Percentiles rank a stretch among this genome's conserved stretches.
phyloP scores from a whole-genome alignment of 2,113 vertebrate genomes.

The Xyrauchen texanus region DNA sequence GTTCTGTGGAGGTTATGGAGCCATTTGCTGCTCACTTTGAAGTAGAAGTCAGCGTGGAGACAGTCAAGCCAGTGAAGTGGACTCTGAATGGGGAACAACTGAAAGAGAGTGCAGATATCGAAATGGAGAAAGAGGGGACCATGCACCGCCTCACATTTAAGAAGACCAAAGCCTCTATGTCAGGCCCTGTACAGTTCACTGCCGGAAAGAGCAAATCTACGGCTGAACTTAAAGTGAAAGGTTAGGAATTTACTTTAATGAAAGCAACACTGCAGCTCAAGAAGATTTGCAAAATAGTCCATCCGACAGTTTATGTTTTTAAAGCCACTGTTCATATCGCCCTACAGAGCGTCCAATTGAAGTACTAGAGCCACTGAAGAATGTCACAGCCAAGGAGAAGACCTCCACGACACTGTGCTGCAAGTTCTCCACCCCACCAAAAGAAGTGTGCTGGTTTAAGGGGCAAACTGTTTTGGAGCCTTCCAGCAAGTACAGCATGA shows the following conservation, averaged over 20 bases:
- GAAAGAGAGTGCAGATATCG: conserved; percentile 75
- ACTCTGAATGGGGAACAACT: conserved; percentile 79
- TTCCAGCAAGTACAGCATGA: conserved; percentile 83
- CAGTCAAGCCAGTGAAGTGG: conserved; percentile 89
- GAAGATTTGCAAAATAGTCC: too few species aligned
- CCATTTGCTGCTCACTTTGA: conserved; percentile 88
- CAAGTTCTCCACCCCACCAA: conserved; percentile 87
- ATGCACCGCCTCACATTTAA: conserved; percentile 85
- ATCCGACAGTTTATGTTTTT: not conserved
- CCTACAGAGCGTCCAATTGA: conserved; percentile 84
- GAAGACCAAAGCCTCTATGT: conserved; percentile 88
- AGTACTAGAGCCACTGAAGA: conserved; percentile 84
- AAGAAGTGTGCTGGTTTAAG: conserved; percentile 88
- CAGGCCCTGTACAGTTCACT: conserved; percentile 86
- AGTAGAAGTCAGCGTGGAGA: conserved; percentile 87
- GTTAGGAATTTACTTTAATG: conserved; percentile 51
- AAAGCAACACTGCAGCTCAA: not conserved
- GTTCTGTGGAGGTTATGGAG: conserved; percentile 87
- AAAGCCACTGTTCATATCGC: not conserved
- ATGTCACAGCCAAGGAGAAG: conserved; percentile 82
- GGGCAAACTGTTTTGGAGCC: conserved; percentile 71
- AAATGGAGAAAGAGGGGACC: conserved; percentile 87
- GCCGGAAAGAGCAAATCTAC: conserved; percentile 92
- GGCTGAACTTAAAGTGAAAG: conserved; percentile 88
- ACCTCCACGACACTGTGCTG: conserved; percentile 83